These are phyloP conservation scores for Drosophila hawaiiensis DNA, from an alignment of 2,888 invertebrate genomes.

Conservation along the genomic window DNA sequence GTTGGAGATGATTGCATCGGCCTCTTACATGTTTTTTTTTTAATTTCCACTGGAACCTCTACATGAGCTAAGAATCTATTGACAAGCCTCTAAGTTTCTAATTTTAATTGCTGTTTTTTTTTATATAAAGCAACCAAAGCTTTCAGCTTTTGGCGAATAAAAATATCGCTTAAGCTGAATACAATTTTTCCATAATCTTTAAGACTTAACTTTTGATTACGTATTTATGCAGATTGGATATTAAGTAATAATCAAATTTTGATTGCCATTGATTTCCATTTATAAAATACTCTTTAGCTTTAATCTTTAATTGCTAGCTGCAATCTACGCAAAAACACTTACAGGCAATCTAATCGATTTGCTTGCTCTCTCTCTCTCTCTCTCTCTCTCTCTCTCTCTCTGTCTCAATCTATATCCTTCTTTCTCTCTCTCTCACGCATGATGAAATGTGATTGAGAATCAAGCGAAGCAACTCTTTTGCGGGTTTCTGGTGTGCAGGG, in stretches of 20 bases:
- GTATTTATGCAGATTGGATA: not conserved
- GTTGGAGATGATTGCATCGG: not conserved
- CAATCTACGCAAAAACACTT: not conserved
- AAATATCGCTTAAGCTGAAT: too few relatives aligned
- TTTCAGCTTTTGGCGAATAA: too few relatives aligned
- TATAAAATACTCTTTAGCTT: not conserved
- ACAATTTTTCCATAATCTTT: not conserved
- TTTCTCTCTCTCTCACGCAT: not conserved
- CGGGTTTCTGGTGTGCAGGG: slow-evolving; percentile 10
- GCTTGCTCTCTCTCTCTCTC: not conserved
- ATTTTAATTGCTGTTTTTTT: too few relatives aligned
- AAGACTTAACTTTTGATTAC: not conserved
- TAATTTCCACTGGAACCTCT: not conserved
- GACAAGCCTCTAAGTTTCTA: too few relatives aligned
- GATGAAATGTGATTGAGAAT: not conserved
- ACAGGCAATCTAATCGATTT: not conserved
- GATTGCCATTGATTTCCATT: not conserved
- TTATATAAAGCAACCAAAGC: too few relatives aligned
- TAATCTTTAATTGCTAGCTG: not conserved
- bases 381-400: not conserved
- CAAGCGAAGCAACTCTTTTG: not conserved
- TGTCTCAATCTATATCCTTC: not conserved
- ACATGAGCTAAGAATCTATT: not conserved
- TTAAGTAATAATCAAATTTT: not conserved
- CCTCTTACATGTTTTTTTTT: not conserved